Conservation (phyloP, 2,888 invertebrate genomes). For the Perithous albicinctus region DNA sequence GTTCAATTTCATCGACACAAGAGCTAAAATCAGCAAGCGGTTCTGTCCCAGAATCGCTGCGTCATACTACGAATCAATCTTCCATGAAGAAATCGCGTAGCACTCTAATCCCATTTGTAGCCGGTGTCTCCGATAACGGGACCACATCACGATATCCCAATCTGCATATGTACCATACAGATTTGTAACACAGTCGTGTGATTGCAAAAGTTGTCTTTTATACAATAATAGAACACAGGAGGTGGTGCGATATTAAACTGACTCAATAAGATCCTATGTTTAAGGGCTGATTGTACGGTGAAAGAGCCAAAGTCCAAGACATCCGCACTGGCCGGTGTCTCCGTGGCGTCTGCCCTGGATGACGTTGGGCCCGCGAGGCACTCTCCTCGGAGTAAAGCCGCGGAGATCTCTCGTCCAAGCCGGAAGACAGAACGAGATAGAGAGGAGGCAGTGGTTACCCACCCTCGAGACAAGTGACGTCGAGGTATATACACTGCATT, state of each 20-base stretch:
- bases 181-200: neutral
- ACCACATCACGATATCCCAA: slow-evolving; percentile 11
- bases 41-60: neutral
- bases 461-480: slow-evolving; percentile 45
- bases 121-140: neutral
- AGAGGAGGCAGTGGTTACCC: slow-evolving; percentile 51
- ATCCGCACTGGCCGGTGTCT: slow-evolving; percentile 59
- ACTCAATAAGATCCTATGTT: neutral
- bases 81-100: slow-evolving; percentile 3
- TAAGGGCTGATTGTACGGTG: neutral
- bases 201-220: neutral
- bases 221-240: slow-evolving; percentile 13
- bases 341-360: slow-evolving; percentile 63
- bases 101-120: slow-evolving; percentile 44
- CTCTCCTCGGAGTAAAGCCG: slow-evolving; percentile 76
- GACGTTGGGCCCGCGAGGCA: slow-evolving; percentile 75
- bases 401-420: slow-evolving; percentile 27
- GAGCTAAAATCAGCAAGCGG: neutral
- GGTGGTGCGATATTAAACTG: slow-evolving; percentile 19
- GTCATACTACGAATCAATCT: slow-evolving; percentile 1
- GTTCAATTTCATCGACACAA: slow-evolving; percentile 3
- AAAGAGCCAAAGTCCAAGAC: slow-evolving; percentile 26
- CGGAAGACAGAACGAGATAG: slow-evolving; percentile 46
- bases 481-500: slow-evolving; percentile 9
- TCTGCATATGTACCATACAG: neutral